Evolutionary conservation across 2,888 invertebrate species (phyloP), one percentile per base, ranked within the genome.

Genomic region (Oxystoma pomonae): DNA sequence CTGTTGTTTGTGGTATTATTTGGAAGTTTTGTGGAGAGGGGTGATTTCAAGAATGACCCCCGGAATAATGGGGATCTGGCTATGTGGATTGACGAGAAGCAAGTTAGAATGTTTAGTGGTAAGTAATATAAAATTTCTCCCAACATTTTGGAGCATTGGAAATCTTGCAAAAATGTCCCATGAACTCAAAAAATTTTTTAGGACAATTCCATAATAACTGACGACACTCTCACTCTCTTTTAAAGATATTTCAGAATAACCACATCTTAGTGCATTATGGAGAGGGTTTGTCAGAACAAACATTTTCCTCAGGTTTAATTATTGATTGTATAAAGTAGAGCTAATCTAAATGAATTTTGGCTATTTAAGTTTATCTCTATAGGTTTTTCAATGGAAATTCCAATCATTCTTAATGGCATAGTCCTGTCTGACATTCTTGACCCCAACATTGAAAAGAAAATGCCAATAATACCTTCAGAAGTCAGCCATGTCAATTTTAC

Each of bases 91-190:
- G 93, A 94, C 78, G 91, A 92, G 76, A 90, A 92, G 72, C 94
- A 95, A 84, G 91, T 95, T 61, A 90, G 93, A 82, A 90, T 92
- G 87, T 90, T 94, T 74, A 93, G 92, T 80, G 94, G 94, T 94
- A 78, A 84, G 83, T 35, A 20, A 49, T n/a, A n/a, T n/a, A n/a
- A n/a, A n/a, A n/a, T n/a, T n/a, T n/a, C n/a, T n/a, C n/a, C n/a
- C n/a, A n/a, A n/a, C n/a, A n/a, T n/a, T n/a, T n/a, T n/a, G n/a
- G n/a, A n/a, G n/a, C n/a, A n/a, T n/a, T n/a, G n/a, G n/a, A n/a
- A n/a, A n/a, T n/a, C n/a, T n/a, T n/a, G n/a, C n/a, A n/a, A n/a
- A n/a, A n/a, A n/a, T n/a, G n/a, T n/a, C n/a, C n/a, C n/a, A n/a
- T n/a, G n/a, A n/a, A n/a, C n/a, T 20, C 12, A 20, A 19, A n/a